Evolutionary conservation across 2,113 vertebrate species (phyloP), one percentile per base, ranked within the genome.

Genomic region (Regulus satrapa): DNA sequence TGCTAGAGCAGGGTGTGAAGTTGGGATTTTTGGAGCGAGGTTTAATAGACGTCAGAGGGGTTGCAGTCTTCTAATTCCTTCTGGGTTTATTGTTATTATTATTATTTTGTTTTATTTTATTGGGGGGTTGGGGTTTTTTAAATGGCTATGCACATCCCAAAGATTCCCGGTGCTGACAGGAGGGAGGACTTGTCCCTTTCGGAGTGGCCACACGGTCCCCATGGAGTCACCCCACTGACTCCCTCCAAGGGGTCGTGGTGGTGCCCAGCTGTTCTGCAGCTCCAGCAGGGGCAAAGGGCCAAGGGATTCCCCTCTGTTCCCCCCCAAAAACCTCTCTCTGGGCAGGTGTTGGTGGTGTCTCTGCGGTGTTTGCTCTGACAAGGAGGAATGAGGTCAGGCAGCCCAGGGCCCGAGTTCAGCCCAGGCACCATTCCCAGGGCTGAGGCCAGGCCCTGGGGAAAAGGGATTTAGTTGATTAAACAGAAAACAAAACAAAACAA

Each of bases 211-310:
- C 7, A 3, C 18, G 26, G 5, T 41, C 20, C 38, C 61, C 56
- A 18, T 26, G 32, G 10, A 51, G 11, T 77, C 64, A 75, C 16
- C 36, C 51, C 32, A 1, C 0, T 43, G 25, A 59, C 20, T 66
- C 55, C 36, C 1, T 2, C 25, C 13, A 10, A 43, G 59, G 51
- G 38, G 18, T 4, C 3, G 1, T 8, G 28, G 23, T 3, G 3
- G 23, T 75, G 64, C 15, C 41, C 51, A 62, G 64, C 18, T 77
- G 55, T 8, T 12, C 51, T 67, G 19, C 51, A 58, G 40, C 4
- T 4, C 36, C 58, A 46, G 36, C 0, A 1, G 31, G 21, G 20
- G 29, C 32, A 59, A 48, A 38, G 64, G 16, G 13, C 29, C 28
- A 25, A 49, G 41, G 14, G 12, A 9, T 56, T 86, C 76, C 52